phyloP scores from a whole-genome alignment of 64 coral and sea anemone genomes.

The Actinia equina region DNA sequence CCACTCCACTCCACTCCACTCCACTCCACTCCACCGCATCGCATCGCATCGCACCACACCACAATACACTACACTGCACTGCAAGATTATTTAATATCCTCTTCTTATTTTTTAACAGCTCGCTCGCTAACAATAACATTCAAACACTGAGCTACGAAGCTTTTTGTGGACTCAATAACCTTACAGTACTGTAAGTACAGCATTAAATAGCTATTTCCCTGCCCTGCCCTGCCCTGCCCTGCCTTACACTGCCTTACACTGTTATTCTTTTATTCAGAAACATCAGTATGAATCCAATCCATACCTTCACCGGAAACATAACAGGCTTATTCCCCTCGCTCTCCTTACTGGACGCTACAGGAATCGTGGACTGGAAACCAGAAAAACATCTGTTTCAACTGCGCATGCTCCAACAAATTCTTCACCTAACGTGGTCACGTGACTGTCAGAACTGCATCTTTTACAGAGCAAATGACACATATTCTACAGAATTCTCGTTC shows the following conservation, averaged over 20 bases:
- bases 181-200: background rate
- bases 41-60: background rate
- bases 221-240: too few species aligned
- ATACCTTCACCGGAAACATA: background rate
- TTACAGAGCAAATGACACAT: background rate
- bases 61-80: background rate
- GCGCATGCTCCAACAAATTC: background rate
- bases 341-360: background rate
- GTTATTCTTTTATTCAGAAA: background rate
- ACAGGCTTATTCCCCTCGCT: slow-evolving; percentile 1
- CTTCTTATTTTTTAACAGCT: background rate
- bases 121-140: background rate
- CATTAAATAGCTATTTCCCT: too few species aligned
- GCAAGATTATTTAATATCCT: background rate
- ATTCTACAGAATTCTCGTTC: too few species aligned
- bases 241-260: background rate
- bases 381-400: background rate
- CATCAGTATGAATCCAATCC: background rate
- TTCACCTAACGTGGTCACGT: background rate
- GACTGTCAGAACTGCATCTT: background rate
- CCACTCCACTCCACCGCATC: too few species aligned
- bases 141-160: background rate
- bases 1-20: too few species aligned
- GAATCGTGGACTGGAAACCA: slow-evolving; percentile 19
- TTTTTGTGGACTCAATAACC: background rate